Base-by-base conservation (phyloP, 30 jellyfish, hydroid and myxozoan genomes). In the Aurelia sp. region DNA sequence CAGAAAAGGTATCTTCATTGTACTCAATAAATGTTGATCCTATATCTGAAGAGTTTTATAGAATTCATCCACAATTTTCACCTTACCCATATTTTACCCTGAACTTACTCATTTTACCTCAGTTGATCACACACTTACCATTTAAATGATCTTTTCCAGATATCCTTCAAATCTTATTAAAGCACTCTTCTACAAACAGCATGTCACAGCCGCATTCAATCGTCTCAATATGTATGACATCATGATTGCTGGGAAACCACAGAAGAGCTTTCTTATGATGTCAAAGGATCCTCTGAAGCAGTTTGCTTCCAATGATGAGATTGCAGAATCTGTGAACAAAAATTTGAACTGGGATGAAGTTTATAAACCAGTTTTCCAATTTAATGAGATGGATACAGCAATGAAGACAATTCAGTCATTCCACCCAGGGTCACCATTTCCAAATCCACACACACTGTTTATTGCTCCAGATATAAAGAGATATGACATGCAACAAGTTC, bases 261-360 rank as follows among this genome's bases (percentile, higher is more conserved):
- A 70, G 51, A 82, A 72, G 60, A 82, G 91, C 47, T 82, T 82
- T 71, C 91, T 82, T 13, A 82, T 82, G 85, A 82, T 82, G 91
- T 82, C 91, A 37, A 82, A 70, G 73, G 51, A 58, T 57, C 78
- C 85, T 18, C 53, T 82, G 3, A 18, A 30, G 4, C 91, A 58
- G 48, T 82, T 82, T 82, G 91, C 91, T 4, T 13, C 85, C 19
- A 64, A 82, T 20, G 91, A 82, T 22, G 91, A 82, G 48, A 66
- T 82, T 17, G 20, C 40, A 4, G 53, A 60, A 13, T 69, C 91
- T 69, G 48, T 41, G 3, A 57, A 57, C 11, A 33, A 50, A 18
- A 69, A 47, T 17, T 35, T 71, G 12, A 55, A 9, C 11, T 82
- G 91, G 91, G 91, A 82, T 82, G 91, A 82, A 40, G 85, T 82